Percentiles rank a stretch among this genome's conserved stretches.
phyloP scores from a whole-genome alignment of 2,797 vertebrate species.

The Smutsia gigantea region DNA sequence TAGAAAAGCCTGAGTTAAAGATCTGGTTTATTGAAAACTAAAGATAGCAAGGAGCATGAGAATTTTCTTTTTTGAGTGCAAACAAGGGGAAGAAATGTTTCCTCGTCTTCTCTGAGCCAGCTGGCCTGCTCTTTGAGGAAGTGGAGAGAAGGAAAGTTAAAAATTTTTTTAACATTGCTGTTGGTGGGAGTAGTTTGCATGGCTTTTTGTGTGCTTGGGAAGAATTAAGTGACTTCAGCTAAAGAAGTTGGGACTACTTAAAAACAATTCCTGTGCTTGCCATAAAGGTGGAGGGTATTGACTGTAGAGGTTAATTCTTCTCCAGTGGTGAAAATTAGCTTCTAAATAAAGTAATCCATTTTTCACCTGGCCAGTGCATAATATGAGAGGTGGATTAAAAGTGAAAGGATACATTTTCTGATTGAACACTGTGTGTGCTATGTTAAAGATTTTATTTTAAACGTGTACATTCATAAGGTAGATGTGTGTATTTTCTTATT shows the following conservation, averaged over 20 bases:
- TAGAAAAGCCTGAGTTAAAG: neutral
- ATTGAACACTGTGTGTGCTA: neutral
- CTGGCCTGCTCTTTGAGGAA: slow-evolving; percentile 2
- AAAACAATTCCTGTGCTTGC: neutral
- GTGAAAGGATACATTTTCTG: neutral
- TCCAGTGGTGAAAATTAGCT: neutral
- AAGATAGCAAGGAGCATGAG: neutral
- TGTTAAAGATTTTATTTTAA: neutral
- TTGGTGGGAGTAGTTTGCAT: neutral
- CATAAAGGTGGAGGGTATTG: neutral
- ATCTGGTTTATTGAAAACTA: neutral
- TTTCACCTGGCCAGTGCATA: neutral
- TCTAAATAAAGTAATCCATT: neutral
- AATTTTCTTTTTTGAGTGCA: neutral
- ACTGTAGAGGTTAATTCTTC: neutral
- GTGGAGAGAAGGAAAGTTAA: neutral
- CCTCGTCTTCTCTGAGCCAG: neutral
- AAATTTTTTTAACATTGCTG: neutral
- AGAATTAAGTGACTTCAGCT: neutral
- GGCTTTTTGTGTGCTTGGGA: neutral
- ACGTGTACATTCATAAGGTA: neutral
- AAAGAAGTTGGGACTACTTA: neutral
- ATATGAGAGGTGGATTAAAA: neutral
- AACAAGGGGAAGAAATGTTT: neutral
- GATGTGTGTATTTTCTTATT: neutral